Evolutionary conservation across 2,888 invertebrate species (phyloP).

Genomic region (Metopia argyrocephala): DNA sequence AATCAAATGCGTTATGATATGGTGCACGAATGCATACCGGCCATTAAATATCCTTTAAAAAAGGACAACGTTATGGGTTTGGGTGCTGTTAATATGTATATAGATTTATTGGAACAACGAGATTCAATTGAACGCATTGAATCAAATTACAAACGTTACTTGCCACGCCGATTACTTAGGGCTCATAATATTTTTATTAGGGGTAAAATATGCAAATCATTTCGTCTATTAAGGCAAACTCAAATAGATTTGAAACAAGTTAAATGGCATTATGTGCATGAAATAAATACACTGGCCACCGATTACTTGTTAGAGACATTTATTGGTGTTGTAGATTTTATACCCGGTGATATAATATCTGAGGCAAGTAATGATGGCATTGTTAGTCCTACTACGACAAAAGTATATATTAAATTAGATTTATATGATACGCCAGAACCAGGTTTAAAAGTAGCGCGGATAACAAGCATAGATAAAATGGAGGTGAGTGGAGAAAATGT

Average conservation of each 20-base stretch:
- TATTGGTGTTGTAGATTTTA: slow-evolving; percentile 79
- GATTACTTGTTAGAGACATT: slow-evolving; percentile 86
- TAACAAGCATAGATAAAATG: slow-evolving; percentile 79
- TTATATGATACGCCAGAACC: slow-evolving; percentile 78
- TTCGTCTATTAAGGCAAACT: slow-evolving; percentile 81
- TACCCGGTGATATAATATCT: slow-evolving; percentile 80
- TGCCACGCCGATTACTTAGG: slow-evolving; percentile 88
- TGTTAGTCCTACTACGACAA: slow-evolving; percentile 37
- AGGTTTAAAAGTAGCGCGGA: slow-evolving; percentile 82
- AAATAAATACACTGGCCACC: slow-evolving; percentile 88
- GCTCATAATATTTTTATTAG: slow-evolving; percentile 87
- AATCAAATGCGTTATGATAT: slow-evolving; percentile 91
- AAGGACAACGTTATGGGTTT: slow-evolving; percentile 89
- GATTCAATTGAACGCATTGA: slow-evolving; percentile 84
- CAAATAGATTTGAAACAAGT: slow-evolving; percentile 82
- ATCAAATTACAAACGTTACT: slow-evolving; percentile 89
- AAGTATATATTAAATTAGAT: slow-evolving; percentile 71
- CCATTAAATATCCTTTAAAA: slow-evolving; percentile 87
- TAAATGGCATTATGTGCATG: slow-evolving; percentile 89
- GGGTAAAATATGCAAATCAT: slow-evolving; percentile 85
- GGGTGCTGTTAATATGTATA: slow-evolving; percentile 92
- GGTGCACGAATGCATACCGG: slow-evolving; percentile 87
- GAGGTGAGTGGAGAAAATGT: slow-evolving; percentile 80
- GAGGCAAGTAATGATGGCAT: slow-evolving; percentile 19
- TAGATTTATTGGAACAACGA: slow-evolving; percentile 88